These are phyloP conservation scores for Lasiommata megera DNA, from an alignment of 2,888 invertebrate genomes.

Conservation along the genomic window DNA sequence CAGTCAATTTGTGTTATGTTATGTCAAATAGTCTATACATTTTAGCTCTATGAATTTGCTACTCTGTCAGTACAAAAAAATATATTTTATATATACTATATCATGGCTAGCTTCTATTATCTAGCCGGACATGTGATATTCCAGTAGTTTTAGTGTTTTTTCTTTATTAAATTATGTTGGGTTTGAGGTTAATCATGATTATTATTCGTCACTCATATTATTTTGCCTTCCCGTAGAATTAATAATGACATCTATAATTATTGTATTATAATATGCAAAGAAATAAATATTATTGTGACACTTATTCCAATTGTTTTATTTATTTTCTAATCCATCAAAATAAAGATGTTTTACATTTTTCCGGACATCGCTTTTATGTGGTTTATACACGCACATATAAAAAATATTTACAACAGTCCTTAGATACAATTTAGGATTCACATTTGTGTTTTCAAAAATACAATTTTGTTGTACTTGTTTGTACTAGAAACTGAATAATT, in stretches of 20 bases:
- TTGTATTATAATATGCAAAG: slow-evolving; percentile 54
- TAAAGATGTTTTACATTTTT: background rate
- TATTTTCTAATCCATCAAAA: background rate
- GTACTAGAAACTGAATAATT: background rate
- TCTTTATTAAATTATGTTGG: slow-evolving; percentile 29
- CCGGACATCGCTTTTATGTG: background rate
- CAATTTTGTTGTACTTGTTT: background rate
- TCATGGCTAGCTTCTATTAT: slow-evolving; percentile 9
- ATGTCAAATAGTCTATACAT: background rate
- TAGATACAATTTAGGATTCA: background rate
- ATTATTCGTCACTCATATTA: slow-evolving; percentile 25
- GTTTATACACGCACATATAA: slow-evolving; percentile 6
- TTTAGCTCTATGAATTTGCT: slow-evolving; percentile 2
- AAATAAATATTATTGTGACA: slow-evolving; percentile 45
- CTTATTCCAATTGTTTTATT: slow-evolving; percentile 29
- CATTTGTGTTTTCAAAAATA: background rate
- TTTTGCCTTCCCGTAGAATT: slow-evolving; percentile 29
- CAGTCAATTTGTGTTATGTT: too few species aligned
- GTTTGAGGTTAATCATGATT: slow-evolving; percentile 24
- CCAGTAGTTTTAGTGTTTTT: slow-evolving; percentile 31
- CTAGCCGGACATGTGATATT: slow-evolving; percentile 35
- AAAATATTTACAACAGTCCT: background rate
- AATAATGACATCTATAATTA: slow-evolving; percentile 48
- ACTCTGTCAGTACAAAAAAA: background rate
- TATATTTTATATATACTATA: background rate